Evolutionary conservation across 2,888 invertebrate species (phyloP).

Genomic region (Orthosia gothica): DNA sequence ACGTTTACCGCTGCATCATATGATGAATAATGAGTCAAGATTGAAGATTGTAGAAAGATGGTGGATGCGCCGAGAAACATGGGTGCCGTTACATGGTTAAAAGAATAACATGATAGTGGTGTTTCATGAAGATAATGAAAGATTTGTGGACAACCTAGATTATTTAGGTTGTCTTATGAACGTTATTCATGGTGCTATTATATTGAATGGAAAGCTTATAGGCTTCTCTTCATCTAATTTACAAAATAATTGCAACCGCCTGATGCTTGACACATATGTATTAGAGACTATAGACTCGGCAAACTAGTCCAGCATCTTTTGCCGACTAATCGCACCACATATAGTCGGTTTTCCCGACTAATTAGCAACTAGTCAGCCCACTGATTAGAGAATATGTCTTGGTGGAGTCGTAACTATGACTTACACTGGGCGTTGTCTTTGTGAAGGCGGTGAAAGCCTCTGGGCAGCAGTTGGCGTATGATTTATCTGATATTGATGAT

Average conservation of each 20-base stretch:
- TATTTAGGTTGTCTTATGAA: too few relatives aligned
- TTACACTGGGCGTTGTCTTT: background rate
- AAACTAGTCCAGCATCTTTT: too few relatives aligned
- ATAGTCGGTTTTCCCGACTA: too few relatives aligned
- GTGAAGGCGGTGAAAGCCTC: too few relatives aligned
- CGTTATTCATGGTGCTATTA: too few relatives aligned
- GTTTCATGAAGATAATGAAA: background rate
- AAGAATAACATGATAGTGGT: background rate
- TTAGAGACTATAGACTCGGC: too few relatives aligned
- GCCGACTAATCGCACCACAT: too few relatives aligned
- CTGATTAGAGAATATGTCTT: background rate
- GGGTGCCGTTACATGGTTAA: constrained; percentile 17
- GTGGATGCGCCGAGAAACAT: constrained; percentile 30
- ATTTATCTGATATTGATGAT: background rate
- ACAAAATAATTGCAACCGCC: too few relatives aligned
- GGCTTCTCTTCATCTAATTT: too few relatives aligned
- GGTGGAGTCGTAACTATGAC: background rate
- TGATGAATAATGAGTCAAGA: constrained; percentile 55
- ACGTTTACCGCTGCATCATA: constrained; percentile 55
- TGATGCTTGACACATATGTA: too few relatives aligned
- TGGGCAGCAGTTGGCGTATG: background rate
- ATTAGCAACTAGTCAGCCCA: too few relatives aligned
- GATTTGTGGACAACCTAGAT: background rate
- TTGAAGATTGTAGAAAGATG: constrained; percentile 36
- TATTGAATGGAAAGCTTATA: too few relatives aligned